Conservation (phyloP, 2,888 invertebrate species). For the Gymnosoma rotundatum region DNA sequence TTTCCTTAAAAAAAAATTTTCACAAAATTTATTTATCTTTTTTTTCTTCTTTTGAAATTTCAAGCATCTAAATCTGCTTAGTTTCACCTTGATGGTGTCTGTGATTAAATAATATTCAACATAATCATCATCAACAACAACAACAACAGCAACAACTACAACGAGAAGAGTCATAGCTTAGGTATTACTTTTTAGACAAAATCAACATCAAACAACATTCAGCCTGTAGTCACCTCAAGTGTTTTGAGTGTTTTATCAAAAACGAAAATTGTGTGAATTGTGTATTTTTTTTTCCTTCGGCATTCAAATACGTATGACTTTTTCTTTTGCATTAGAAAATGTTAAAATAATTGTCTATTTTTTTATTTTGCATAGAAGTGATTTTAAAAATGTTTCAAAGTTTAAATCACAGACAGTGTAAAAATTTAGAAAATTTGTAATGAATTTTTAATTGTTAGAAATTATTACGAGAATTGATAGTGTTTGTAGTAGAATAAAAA, state of each 20-base stretch:
- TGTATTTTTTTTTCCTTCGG: conserved; percentile 8
- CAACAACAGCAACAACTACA: not conserved
- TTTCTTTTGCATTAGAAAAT: conserved; percentile 16
- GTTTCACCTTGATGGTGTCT: conserved; percentile 43
- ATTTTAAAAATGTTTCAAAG: not conserved
- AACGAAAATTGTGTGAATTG: conserved; percentile 43
- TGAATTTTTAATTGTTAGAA: conserved; percentile 42
- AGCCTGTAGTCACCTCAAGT: conserved; percentile 4
- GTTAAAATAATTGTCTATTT: conserved; percentile 46
- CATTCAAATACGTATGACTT: conserved; percentile 19
- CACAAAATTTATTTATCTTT: not conserved
- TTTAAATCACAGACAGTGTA: not conserved
- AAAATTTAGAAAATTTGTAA: conserved; percentile 19
- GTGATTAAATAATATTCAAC: conserved; percentile 25
- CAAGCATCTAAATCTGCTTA: conserved; percentile 23
- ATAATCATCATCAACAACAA: too few relatives aligned
- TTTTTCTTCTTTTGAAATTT: not conserved
- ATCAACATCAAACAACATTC: not conserved
- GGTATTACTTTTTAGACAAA: conserved; percentile 39
- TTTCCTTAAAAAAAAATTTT: conserved; percentile 39
- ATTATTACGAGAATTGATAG: not conserved
- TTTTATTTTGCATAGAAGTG: conserved; percentile 12
- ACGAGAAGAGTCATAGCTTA: not conserved
- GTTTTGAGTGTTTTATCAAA: conserved; percentile 19
- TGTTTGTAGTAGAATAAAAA: not conserved